Percentiles rank a stretch among this genome's conserved stretches.
phyloP scores from a whole-genome alignment of 2,888 invertebrate species.

The Craniophora ligustri region DNA sequence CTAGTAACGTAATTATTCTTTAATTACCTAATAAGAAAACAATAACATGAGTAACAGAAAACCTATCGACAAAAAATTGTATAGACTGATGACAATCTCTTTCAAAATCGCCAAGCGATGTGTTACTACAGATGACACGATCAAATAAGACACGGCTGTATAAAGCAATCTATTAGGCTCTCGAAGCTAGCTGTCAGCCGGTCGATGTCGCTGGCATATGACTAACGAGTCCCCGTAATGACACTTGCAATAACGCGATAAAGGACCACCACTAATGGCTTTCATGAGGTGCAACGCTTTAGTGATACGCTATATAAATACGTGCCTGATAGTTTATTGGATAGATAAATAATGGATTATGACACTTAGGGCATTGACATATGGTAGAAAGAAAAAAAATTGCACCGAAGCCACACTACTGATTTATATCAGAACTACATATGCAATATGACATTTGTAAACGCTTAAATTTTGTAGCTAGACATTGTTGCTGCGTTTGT shows the following conservation, averaged over 20 bases:
- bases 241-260: slow-evolving; percentile 54
- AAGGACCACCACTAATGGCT: slow-evolving; percentile 43
- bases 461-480: no score
- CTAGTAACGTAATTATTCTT: no score
- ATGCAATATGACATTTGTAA: no score
- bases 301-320: slow-evolving; percentile 26
- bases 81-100: no score
- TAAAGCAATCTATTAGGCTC: slow-evolving; percentile 50
- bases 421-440: no score
- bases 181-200: slow-evolving; percentile 51
- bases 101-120: slow-evolving; percentile 3
- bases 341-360: slow-evolving; percentile 25
- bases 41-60: no score
- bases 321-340: slow-evolving; percentile 24
- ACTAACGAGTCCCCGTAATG: slow-evolving; percentile 58
- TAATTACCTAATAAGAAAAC: no score
- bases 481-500: no score
- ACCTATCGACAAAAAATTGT: no score
- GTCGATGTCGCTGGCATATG: slow-evolving; percentile 49
- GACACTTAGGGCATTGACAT: not conserved
- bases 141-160: slow-evolving; percentile 17
- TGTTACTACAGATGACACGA: slow-evolving; percentile 13
- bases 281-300: slow-evolving; percentile 40
- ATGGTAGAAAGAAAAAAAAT: no score
- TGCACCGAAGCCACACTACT: no score